Evolutionary conservation across 2,113 vertebrate species (phyloP).

Genomic region (Chaetops frenatus): DNA sequence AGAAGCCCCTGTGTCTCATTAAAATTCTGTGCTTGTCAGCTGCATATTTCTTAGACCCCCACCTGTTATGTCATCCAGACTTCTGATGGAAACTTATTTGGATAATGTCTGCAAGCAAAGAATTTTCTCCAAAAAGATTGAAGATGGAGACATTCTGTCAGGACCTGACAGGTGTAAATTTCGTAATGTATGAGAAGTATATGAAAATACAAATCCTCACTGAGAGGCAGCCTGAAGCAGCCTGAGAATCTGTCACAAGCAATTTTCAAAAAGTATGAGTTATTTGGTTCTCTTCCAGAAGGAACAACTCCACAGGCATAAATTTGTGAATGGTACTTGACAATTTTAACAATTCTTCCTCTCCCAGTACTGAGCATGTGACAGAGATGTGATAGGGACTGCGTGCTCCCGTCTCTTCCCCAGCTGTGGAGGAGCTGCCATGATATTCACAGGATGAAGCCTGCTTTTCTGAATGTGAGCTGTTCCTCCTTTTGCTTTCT

Average conservation of each 20-base stretch:
- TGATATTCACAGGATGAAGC: not conserved
- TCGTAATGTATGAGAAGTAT: constrained; percentile 70
- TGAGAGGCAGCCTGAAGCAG: constrained; percentile 66
- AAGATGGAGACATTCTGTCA: constrained; percentile 67
- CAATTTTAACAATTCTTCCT: constrained; percentile 64
- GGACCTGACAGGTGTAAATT: constrained; percentile 73
- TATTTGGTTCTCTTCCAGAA: constrained; percentile 70
- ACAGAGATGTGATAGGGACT: not conserved
- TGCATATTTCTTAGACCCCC: constrained; percentile 55
- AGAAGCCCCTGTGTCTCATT: constrained; percentile 18
- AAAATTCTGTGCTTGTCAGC: constrained; percentile 39
- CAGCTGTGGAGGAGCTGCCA: not conserved
- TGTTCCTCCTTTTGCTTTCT: not conserved
- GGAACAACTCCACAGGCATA: constrained; percentile 64
- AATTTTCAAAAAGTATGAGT: constrained; percentile 76
- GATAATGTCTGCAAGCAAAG: constrained; percentile 72
- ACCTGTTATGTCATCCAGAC: constrained; percentile 60
- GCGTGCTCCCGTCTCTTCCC: not conserved
- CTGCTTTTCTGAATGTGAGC: not conserved
- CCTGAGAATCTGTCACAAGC: constrained; percentile 72
- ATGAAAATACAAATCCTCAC: constrained; percentile 73
- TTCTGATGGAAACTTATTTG: constrained; percentile 72
- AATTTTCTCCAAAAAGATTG: constrained; percentile 46
- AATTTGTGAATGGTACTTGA: constrained; percentile 71
- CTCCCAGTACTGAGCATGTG: not conserved